Percentiles rank a stretch among this genome's conserved stretches.
These are phyloP conservation scores for Clupea harengus DNA, from an alignment of 2,113 vertebrate species.

Conservation along the genomic window DNA sequence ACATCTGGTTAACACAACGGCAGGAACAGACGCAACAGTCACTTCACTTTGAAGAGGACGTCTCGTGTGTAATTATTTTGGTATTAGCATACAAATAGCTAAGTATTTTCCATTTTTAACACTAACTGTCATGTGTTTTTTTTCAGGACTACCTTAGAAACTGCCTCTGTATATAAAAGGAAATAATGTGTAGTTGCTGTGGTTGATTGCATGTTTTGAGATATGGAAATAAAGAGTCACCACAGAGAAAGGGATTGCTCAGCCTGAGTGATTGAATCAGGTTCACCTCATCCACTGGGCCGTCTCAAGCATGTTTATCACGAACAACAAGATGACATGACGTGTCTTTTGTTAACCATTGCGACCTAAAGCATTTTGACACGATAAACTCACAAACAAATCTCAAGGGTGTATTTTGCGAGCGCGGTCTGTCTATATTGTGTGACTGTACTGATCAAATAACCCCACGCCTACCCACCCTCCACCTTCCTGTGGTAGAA, in stretches of 20 bases:
- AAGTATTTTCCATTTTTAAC: constrained; percentile 54
- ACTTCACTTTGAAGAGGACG: constrained; percentile 49
- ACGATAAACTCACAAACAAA: not conserved
- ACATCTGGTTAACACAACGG: constrained; percentile 64
- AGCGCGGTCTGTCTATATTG: not conserved
- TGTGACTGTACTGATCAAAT: not conserved
- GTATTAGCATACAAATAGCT: constrained; percentile 58
- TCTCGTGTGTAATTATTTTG: constrained; percentile 58
- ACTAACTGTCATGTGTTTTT: constrained; percentile 34
- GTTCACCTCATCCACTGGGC: not conserved
- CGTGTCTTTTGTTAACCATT: not conserved
- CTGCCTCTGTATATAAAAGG: constrained; percentile 19
- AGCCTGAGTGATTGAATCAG: not conserved
- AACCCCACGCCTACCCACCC: not conserved
- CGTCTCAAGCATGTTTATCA: not conserved
- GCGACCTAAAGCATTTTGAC: not conserved
- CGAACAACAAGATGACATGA: not conserved
- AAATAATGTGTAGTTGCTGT: not conserved
- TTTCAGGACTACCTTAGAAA: constrained; percentile 25
- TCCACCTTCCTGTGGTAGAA: not conserved
- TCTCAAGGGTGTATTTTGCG: not conserved
- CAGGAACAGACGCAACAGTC: constrained; percentile 38
- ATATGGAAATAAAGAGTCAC: not conserved
- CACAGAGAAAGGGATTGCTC: not conserved
- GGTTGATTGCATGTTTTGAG: constrained; percentile 1